Base-by-base conservation (phyloP, 2,888 invertebrate species). In the Erebia ligea region DNA sequence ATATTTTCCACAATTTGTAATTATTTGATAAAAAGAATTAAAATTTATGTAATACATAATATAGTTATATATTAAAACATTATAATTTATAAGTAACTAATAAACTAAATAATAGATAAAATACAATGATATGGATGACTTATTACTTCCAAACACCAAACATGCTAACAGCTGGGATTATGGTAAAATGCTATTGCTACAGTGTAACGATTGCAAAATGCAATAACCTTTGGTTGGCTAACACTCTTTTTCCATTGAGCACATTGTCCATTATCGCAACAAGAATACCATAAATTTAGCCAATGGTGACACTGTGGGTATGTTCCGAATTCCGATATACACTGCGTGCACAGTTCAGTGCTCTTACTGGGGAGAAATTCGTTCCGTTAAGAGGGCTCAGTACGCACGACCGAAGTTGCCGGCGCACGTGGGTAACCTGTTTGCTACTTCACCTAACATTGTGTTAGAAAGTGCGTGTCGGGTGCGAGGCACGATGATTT, bases 91-190 rank as follows among this genome's bases (percentile, higher is more conserved):
- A 10, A 61, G 19, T 21, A 61, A 42, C 19, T 2, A n/a, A 10
- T 17, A 42, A 45, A 61, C 13, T 11, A 17, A 42, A 2, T 25
- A 25, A 25, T 19, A 19, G 13, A 19, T 45, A 45, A 1, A 45
- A 45, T 19, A 45, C 40, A 64, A 54, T 64, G 64, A 64, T 64
- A 64, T 54, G 54, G 52, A 64, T 54, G 64, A 64, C 40, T 40
- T 54, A 54, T 64, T 64, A 52, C 19, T 63, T 52, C 50, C 52
- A 34, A n/a, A 61, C 40, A 42, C n/a, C 2, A 2, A 17, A 17
- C 9, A 59, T 40, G n/a, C 5, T 50, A 50, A 50, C 50, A 50
- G 50, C n/a, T 17, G 50, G n/a, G 0, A 5, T 15, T 15, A n/a
- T 15, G 13, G 48, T 5, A 15, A 8, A 15, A 15, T 50, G 50